Evolutionary conservation across 2,113 vertebrate genomes (phyloP).

Genomic region (Charina bottae): DNA sequence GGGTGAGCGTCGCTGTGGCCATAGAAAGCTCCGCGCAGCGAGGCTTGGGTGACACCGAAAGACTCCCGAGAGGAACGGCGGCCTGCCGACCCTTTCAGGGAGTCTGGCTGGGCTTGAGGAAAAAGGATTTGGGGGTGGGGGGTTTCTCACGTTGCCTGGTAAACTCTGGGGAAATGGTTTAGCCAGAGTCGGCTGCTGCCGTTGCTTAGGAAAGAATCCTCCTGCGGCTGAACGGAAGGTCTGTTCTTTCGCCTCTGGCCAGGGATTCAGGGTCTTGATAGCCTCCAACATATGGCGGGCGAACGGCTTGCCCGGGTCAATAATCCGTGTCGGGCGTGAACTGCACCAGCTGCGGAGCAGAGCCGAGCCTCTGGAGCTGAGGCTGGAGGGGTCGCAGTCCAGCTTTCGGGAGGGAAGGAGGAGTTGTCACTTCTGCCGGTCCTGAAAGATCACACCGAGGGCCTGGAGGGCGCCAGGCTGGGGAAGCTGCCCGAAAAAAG

Average conservation of each 20-base stretch:
- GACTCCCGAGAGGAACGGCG: background rate
- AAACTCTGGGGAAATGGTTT: background rate
- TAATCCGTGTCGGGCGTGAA: background rate
- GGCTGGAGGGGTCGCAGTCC: background rate
- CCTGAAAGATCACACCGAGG: background rate
- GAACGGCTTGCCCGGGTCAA: background rate
- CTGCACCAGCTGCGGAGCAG: background rate
- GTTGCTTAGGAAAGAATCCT: background rate
- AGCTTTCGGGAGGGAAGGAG: background rate
- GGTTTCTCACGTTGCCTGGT: background rate
- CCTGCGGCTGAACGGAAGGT: too few relatives aligned
- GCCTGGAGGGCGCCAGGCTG: background rate
- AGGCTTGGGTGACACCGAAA: background rate
- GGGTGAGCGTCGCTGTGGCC: background rate
- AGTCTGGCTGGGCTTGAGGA: background rate
- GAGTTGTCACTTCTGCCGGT: background rate
- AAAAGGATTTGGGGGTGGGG: too few relatives aligned
- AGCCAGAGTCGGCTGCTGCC: background rate
- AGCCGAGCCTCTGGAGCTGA: background rate
- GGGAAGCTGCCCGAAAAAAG: too few relatives aligned
- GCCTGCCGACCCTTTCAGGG: background rate
- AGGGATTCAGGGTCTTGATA: background rate
- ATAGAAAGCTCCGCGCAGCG: background rate
- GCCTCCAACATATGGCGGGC: background rate
- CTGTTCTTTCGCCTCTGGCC: background rate